Evolutionary conservation across 2,888 invertebrate genomes (phyloP).

Genomic region (Opisthograptis luteolata): DNA sequence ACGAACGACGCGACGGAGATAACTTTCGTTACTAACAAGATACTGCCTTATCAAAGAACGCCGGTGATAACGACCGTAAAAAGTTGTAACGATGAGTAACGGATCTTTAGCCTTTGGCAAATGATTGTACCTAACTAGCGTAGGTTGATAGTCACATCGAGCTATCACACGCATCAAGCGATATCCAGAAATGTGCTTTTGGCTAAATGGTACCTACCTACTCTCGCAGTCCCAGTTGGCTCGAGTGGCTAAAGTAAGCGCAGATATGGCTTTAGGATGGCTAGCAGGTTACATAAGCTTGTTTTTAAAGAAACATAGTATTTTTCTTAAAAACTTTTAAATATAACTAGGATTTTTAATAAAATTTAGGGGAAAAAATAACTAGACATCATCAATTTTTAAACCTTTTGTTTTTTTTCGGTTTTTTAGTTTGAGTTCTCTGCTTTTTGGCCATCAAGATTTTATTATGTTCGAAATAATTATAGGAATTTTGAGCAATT

Average conservation of each 20-base stretch:
- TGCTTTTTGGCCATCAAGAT: too few species aligned
- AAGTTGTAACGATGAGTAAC: background rate
- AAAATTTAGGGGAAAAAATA: too few species aligned
- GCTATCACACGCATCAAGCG: slow-evolving; percentile 44
- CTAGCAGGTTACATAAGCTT: background rate
- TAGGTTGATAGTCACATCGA: too few species aligned
- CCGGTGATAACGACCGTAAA: slow-evolving; percentile 5
- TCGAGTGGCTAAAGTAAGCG: slow-evolving; percentile 19
- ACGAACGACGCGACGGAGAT: background rate
- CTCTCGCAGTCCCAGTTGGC: slow-evolving; percentile 30
- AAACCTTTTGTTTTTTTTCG: too few species aligned
- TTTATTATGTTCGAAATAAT: too few species aligned
- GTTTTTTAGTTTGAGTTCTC: too few species aligned
- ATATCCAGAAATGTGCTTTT: slow-evolving; percentile 48
- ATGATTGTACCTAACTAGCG: too few species aligned
- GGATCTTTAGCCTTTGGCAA: too few species aligned
- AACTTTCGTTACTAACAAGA: slow-evolving; percentile 16
- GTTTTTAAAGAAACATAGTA: background rate
- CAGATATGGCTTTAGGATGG: slow-evolving; percentile 22
- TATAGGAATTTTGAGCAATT: too few species aligned
- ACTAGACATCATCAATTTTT: too few species aligned
- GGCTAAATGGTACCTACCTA: slow-evolving; percentile 38
- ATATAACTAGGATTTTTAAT: too few species aligned
- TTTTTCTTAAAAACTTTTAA: too few species aligned
- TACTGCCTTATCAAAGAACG: slow-evolving; percentile 9